A percentile compares a stretch with the other conserved stretches of the same genome.
Conservation (phyloP, 30 jellyfish, hydroid and myxozoan genomes). For the Cassiopea andromeda region DNA sequence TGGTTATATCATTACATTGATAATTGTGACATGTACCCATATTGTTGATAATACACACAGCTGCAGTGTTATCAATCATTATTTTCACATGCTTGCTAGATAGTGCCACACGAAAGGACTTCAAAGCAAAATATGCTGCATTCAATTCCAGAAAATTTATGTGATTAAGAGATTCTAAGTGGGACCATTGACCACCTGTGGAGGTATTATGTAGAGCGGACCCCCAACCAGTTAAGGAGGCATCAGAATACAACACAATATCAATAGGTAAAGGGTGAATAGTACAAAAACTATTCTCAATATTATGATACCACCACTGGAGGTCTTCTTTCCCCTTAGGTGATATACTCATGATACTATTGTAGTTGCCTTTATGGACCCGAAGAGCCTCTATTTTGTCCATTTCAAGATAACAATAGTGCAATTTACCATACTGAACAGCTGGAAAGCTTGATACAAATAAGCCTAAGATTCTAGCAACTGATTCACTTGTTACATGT, state of each 20-base stretch:
- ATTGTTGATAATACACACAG: slow-evolving; percentile 46
- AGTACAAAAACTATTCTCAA: not conserved
- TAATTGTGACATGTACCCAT: slow-evolving; percentile 71
- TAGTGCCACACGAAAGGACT: not conserved
- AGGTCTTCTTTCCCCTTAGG: slow-evolving; percentile 9
- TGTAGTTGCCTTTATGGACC: slow-evolving; percentile 27
- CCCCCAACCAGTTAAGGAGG: slow-evolving; percentile 76
- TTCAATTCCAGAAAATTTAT: slow-evolving; percentile 32
- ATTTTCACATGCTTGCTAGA: slow-evolving; percentile 9
- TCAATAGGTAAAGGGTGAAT: slow-evolving; percentile 16
- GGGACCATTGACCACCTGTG: slow-evolving; percentile 73
- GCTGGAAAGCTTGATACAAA: slow-evolving; percentile 51
- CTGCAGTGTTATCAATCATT: slow-evolving; percentile 60
- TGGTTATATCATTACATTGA: slow-evolving; percentile 22
- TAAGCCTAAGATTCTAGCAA: slow-evolving; percentile 31
- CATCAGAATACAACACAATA: slow-evolving; percentile 56
- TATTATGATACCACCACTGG: slow-evolving; percentile 50
- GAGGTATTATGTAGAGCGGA: slow-evolving; percentile 15
- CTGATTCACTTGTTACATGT: slow-evolving; percentile 11
- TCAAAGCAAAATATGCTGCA: slow-evolving; percentile 51
- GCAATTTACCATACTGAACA: slow-evolving; percentile 38
- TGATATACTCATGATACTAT: slow-evolving; percentile 31
- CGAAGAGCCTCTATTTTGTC: slow-evolving; percentile 38
- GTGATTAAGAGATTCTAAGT: slow-evolving; percentile 35
- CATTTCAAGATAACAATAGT: slow-evolving; percentile 39